Percentiles rank a stretch among this genome's conserved stretches.
Evolutionary conservation across 2,888 invertebrate species (phyloP).

Genomic region (Lymantria dispar): DNA sequence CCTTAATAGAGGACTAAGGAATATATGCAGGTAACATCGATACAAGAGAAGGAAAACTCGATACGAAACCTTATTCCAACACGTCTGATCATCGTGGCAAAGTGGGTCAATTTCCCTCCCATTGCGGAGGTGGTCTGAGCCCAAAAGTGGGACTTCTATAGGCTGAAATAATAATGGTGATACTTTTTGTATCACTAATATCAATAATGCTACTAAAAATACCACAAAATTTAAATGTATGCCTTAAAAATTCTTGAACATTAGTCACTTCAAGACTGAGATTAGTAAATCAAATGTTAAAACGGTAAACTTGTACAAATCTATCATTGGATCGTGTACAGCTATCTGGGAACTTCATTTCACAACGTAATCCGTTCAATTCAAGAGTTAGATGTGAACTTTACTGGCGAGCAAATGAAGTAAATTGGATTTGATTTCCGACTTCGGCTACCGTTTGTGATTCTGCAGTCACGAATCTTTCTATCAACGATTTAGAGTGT

Average conservation of each 20-base stretch:
- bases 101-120: too few relatives aligned
- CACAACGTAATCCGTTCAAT: slow-evolving; percentile 69
- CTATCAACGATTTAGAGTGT: slow-evolving; percentile 47
- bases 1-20: too few relatives aligned
- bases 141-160: too few relatives aligned
- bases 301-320: slow-evolving; percentile 39
- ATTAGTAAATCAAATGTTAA: slow-evolving; percentile 37
- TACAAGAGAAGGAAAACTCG: too few relatives aligned
- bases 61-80: too few relatives aligned
- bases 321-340: slow-evolving; percentile 36
- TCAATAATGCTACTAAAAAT: too few relatives aligned
- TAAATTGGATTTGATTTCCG: slow-evolving; percentile 78
- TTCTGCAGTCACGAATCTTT: slow-evolving; percentile 66
- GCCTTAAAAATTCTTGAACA: slow-evolving; percentile 11
- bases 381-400: slow-evolving; percentile 71
- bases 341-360: slow-evolving; percentile 51
- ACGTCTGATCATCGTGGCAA: too few relatives aligned
- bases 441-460: slow-evolving; percentile 66
- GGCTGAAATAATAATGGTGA: too few relatives aligned
- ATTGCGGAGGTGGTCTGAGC: too few relatives aligned
- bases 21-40: too few relatives aligned
- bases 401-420: slow-evolving; percentile 74
- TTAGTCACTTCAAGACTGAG: slow-evolving; percentile 27
- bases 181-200: too few relatives aligned
- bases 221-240: too few relatives aligned